These are phyloP conservation scores for Troides oblongomaculatus DNA, from an alignment of 2,888 invertebrate genomes.

Conservation along the genomic window DNA sequence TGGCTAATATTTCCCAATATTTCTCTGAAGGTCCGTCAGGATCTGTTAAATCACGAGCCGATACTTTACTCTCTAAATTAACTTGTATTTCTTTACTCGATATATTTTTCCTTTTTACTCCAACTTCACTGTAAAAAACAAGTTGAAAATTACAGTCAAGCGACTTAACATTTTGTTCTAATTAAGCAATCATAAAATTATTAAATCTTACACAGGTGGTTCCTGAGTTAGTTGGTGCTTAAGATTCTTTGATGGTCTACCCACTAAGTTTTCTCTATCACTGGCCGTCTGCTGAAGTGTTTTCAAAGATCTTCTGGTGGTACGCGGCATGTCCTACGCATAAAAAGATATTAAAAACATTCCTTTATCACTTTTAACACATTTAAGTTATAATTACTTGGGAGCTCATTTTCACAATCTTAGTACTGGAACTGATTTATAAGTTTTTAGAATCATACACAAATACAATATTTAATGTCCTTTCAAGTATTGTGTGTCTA, in stretches of 20 bases:
- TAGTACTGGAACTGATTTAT: background rate
- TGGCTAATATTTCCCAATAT: conserved; percentile 89
- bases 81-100: conserved; percentile 83
- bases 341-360: background rate
- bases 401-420: conserved; percentile 4
- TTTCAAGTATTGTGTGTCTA: background rate
- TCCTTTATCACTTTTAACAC: background rate
- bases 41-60: conserved; percentile 85
- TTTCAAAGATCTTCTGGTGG: conserved; percentile 85
- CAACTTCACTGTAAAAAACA: conserved; percentile 55
- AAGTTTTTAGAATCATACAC: background rate
- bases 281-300: conserved; percentile 85
- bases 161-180: background rate
- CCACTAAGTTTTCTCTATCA: conserved; percentile 88
- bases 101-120: conserved; percentile 72
- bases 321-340: conserved; percentile 79
- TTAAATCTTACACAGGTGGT: conserved; percentile 65
- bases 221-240: conserved; percentile 77
- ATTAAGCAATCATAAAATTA: background rate
- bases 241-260: conserved; percentile 77
- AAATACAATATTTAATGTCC: background rate
- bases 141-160: background rate
- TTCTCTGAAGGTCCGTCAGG: conserved; percentile 84
- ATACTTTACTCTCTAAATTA: conserved; percentile 77
- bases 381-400: conserved; percentile 4